Evolutionary conservation across 2,113 vertebrate genomes (phyloP), one percentile per base, ranked within the genome.

Genomic region (Brachypteracias leptosomus): DNA sequence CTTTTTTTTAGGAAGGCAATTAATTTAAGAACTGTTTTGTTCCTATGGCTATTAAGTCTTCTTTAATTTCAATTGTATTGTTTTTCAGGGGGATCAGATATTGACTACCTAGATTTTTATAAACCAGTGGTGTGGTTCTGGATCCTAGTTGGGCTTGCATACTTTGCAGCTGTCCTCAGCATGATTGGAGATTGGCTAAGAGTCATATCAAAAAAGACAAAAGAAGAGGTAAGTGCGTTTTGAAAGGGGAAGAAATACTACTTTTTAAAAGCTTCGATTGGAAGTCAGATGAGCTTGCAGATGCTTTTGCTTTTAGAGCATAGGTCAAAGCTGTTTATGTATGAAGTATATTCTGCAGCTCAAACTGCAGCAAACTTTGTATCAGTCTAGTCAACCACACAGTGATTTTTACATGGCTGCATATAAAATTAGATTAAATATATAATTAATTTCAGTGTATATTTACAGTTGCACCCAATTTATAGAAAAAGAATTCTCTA

Each of bases 171-270:
- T 52, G 99, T 99, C 67, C 98, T 99, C 93, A 99, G 99, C 90
- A 99, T 99, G 99, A 99, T 99, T 61, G 99, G 99, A 91, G 99
- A 99, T 96, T 99, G 99, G 99, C 98, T 99, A 89, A 98, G 99
- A 54, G 99, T 99, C 85, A 99, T 99, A 94, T 99, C 99, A 35
- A 99, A 99, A 98, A 99, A 99, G 98, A 99, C 99, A 11, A 99
- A 99, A 95, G 99, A 99, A 97, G 99, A 99, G 99, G 99, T 99
- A 97, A 88, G 98, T 82, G 96, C 36, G 57, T 74, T 40, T 49
- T 90, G 40, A 58, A 70, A 85, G 16, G 13, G 46, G 31, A 58
- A 91, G 13, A 38, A 84, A 81, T 51, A 6, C 3, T 33, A 16
- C 14, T 85, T 70, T 57, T 42, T 2, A 40, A 49, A 76, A 66